These are phyloP conservation scores for Calephelis virginiensis DNA, from an alignment of 1,140 invertebrate genomes.

Conservation along the genomic window DNA sequence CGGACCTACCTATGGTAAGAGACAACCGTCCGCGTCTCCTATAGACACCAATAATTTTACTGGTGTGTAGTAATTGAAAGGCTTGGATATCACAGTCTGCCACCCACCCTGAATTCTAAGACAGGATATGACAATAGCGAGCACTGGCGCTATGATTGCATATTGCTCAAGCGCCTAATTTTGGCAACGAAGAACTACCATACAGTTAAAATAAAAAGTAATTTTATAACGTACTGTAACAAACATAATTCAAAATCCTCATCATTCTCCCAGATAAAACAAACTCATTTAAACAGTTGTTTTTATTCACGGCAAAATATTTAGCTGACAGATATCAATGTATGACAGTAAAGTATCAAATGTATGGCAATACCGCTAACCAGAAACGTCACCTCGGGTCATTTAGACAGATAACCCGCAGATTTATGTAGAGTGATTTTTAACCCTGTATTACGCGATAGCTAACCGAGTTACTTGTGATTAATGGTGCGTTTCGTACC, in stretches of 20 bases:
- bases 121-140: no score
- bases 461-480: slow-evolving; percentile 44
- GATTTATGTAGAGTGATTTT: slow-evolving; percentile 65
- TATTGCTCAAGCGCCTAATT: no score
- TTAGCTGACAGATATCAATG: slow-evolving; percentile 44
- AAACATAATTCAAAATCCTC: neutral
- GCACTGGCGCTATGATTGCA: no score
- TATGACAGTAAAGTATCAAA: slow-evolving; percentile 48
- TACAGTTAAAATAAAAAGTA: no score
- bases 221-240: neutral
- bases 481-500: slow-evolving; percentile 44
- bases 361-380: slow-evolving; percentile 44
- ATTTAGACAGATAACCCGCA: slow-evolving; percentile 62
- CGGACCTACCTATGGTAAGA: no score
- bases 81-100: no score
- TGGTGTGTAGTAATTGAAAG: no score
- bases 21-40: no score
- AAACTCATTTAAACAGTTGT: neutral
- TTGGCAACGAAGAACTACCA: no score
- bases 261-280: neutral
- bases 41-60: no score
- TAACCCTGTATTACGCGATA: slow-evolving; percentile 55
- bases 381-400: slow-evolving; percentile 52
- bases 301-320: slow-evolving; percentile 27
- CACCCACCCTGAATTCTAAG: no score